Base-by-base conservation (phyloP, 2,113 vertebrate species). In the Microcebus jonahi region DNA sequence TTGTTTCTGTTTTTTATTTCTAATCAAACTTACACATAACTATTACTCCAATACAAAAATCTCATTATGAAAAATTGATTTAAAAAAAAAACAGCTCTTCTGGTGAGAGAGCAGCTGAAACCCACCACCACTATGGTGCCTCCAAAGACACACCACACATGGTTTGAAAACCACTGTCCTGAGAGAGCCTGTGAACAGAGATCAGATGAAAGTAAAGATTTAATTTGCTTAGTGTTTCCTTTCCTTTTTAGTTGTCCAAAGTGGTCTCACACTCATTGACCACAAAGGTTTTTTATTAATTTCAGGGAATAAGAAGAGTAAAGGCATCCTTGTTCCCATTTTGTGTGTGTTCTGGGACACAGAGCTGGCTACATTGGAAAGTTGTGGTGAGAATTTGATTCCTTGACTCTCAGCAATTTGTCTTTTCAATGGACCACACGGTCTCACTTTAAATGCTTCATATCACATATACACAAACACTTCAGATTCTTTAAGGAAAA, bases 261-360 rank as follows among this genome's bases (percentile, higher is more conserved):
- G 9, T 34, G 4, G 12, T 29, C 70, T 45, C 21, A 34, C 3
- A 57, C n/a, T 82, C 53, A 48, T 0, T 3, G 48, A 27, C 6
- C 45, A 36, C 34, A 53, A 45, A 75, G 31, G 12, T 18, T 68
- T 31, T 53, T 83, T 68, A 63, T 77, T 89, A 31, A 70, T 82
- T 25, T 82, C 82, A n/a, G 65, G 59, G 91, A 77, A 79, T 13
- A 25, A 68, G 10, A 42, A 67, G 15, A 23, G 85, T 23, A n/a
- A 34, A 77, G 10, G 5, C 6, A 42, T 36, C 68, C 14, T 81
- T 75, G 15, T 75, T 85, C 39, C 23, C 18, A 55, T 55, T 55
- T 45, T 15, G 6, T 0, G 4, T n/a, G 15, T 1, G 0, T 2
- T 61, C 63, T 25, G 31, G 88, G 55, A 34, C 29, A 68, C 11